phyloP scores from a whole-genome alignment of 2,797 vertebrate genomes.

The Strix occidentalis region DNA sequence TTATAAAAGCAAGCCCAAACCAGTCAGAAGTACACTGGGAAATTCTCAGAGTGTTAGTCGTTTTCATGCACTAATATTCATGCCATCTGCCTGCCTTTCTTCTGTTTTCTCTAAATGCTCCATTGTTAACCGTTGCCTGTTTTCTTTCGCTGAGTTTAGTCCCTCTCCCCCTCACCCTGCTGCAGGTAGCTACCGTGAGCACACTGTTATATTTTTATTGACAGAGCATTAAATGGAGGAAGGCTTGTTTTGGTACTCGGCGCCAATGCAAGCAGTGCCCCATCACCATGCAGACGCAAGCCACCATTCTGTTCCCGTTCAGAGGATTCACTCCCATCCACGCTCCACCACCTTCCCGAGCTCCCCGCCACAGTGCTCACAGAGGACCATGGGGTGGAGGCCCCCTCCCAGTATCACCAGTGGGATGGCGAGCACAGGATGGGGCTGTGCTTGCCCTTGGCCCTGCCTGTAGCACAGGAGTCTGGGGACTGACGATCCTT shows the following conservation, averaged over 20 bases:
- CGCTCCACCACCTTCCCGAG: rapidly evolving
- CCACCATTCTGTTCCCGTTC: rapidly evolving
- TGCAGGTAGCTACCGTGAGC: background rate
- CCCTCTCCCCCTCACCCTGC: background rate
- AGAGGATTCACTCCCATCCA: background rate
- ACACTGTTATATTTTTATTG: background rate
- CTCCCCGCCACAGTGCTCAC: rapidly evolving
- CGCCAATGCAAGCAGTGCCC: background rate
- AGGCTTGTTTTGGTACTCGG: background rate
- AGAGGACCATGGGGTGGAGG: background rate
- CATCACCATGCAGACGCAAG: rapidly evolving
- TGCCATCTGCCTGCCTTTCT: conserved; percentile 64
- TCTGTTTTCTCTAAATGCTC: background rate
- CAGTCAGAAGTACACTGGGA: conserved; percentile 48
- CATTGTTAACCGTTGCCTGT: background rate
- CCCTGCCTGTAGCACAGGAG: rapidly evolving
- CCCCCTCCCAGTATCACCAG: background rate
- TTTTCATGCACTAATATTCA: conserved; percentile 71
- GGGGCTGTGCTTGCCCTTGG: rapidly evolving
- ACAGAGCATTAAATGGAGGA: background rate
- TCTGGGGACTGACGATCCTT: no score
- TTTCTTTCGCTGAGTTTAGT: background rate
- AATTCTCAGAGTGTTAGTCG: conserved; percentile 60
- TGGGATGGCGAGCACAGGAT: rapidly evolving
- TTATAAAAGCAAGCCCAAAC: conserved; percentile 66